Evolutionary conservation across 2,797 vertebrate species (phyloP).

Genomic region (Menidia menidia): DNA sequence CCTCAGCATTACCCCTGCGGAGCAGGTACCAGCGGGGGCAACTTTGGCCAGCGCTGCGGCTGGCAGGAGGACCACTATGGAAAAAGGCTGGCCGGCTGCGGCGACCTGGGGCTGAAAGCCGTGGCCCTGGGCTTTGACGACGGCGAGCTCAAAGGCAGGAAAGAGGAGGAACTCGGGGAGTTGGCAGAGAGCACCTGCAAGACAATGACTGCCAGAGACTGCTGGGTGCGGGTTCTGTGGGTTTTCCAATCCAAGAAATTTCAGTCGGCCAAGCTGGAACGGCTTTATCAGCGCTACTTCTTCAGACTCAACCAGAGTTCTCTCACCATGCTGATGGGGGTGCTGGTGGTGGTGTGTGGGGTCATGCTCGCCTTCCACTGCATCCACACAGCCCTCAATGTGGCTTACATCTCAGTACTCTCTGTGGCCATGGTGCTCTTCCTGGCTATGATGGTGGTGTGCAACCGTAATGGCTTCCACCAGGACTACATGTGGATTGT

Average conservation of each 20-base stretch:
- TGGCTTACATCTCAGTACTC: conserved; percentile 84
- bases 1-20: conserved; percentile 75
- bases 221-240: conserved; percentile 83
- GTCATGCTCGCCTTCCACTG: conserved; percentile 94
- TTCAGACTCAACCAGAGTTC: conserved; percentile 99
- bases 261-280: conserved; percentile 93
- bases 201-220: conserved; percentile 75
- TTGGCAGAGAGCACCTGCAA: conserved; percentile 65
- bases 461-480: conserved; percentile 94
- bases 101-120: conserved; percentile 85
- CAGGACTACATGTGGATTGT: conserved; percentile 99
- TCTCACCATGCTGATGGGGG: conserved; percentile 96
- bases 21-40: conserved; percentile 72
- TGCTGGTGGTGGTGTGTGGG: conserved; percentile 89
- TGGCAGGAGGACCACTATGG: conserved; percentile 97
- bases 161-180: conserved; percentile 70
- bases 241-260: conserved; percentile 96
- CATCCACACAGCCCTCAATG: conserved; percentile 66
- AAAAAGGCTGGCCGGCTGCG: conserved; percentile 79
- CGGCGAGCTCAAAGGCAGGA: conserved; percentile 78
- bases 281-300: conserved; percentile 97
- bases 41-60: conserved; percentile 85
- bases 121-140: conserved; percentile 91
- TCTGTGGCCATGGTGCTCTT: conserved; percentile 89
- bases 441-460: conserved; percentile 92